phyloP scores from a whole-genome alignment of 2,113 vertebrate species.

The Varanus salvator region DNA sequence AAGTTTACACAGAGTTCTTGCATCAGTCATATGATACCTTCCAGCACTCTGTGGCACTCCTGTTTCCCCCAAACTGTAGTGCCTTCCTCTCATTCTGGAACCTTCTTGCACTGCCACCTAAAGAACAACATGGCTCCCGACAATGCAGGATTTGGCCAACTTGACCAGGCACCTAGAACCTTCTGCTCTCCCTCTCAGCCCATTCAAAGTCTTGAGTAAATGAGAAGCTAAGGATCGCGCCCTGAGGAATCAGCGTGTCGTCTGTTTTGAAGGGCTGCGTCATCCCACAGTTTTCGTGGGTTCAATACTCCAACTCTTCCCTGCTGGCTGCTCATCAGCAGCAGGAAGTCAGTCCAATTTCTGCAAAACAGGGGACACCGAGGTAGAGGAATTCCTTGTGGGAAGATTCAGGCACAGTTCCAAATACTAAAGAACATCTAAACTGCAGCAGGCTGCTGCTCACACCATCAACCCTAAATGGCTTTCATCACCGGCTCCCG shows the following conservation, averaged over 20 bases:
- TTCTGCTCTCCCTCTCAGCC: neutral
- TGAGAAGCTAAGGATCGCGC: neutral
- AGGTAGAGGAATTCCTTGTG: neutral
- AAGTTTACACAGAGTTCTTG: no score
- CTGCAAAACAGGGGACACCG: neutral
- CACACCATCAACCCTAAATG: neutral
- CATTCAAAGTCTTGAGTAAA: neutral
- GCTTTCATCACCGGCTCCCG: neutral
- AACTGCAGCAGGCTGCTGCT: neutral
- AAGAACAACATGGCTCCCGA: no score
- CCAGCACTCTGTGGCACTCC: neutral
- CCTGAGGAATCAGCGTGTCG: neutral
- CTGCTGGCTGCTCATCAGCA: neutral
- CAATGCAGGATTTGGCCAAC: neutral
- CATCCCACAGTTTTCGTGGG: neutral
- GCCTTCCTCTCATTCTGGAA: neutral
- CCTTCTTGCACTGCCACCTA: neutral
- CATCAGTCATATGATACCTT: neutral
- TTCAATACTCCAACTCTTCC: neutral
- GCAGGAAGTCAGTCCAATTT: slow-evolving; percentile 6
- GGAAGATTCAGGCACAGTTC: neutral
- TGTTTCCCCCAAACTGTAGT: neutral
- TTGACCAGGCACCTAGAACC: neutral
- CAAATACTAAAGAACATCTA: neutral
- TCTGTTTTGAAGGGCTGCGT: neutral